Percentiles rank a stretch among this genome's conserved stretches.
Evolutionary conservation across 37 sponge, comb jelly and placozoan genomes (phyloP).

Genomic region (Ephydatia muelleri): DNA sequence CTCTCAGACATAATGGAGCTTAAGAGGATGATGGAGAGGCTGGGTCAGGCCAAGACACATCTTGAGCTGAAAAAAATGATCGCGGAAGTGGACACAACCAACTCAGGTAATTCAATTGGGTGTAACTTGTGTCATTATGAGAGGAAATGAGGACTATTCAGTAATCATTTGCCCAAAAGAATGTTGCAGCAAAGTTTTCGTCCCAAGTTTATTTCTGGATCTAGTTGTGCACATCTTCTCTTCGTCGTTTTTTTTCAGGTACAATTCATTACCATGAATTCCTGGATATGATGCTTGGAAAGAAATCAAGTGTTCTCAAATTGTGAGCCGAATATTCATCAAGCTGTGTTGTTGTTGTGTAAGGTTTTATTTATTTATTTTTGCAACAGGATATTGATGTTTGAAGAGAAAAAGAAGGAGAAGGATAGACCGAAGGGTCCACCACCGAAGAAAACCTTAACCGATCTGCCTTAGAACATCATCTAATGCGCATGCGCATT

Average conservation of each 20-base stretch:
- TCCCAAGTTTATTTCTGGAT: too few species aligned
- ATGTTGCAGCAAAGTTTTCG: too few species aligned
- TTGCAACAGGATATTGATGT: constrained; percentile 80
- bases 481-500: not conserved
- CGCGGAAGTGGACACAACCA: constrained; percentile 88
- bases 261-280: constrained; percentile 94
- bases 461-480: constrained; percentile 66
- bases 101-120: constrained; percentile 49
- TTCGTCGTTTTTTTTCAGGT: constrained; percentile 47
- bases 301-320: constrained; percentile 83
- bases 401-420: constrained; percentile 93
- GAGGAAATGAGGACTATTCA: not conserved
- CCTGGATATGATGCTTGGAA: constrained; percentile 93
- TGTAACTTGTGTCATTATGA: not conserved
- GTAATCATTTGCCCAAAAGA: too few species aligned
- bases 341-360: not conserved
- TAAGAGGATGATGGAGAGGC: constrained; percentile 96
- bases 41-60: constrained; percentile 94
- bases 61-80: constrained; percentile 97
- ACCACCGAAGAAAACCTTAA: constrained; percentile 78
- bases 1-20: constrained; percentile 89
- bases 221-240: not conserved
- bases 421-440: constrained; percentile 84
- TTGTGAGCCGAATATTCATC: constrained; percentile 54
- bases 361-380: not conserved